Conservation (phyloP, 2,113 vertebrate genomes). For the Gymnocephalus cernua region DNA sequence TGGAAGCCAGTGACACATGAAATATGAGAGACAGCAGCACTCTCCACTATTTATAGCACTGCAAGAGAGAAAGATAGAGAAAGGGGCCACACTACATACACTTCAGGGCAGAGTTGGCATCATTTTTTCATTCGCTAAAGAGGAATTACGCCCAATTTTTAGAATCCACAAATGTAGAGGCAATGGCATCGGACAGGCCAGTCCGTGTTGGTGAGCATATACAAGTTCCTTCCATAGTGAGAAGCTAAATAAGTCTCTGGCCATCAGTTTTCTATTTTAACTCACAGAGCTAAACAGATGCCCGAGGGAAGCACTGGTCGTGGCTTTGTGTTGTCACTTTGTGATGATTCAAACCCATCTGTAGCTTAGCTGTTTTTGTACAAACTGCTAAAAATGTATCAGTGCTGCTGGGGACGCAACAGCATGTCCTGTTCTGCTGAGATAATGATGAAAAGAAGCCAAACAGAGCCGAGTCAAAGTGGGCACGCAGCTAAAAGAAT, state of each 20-base stretch:
- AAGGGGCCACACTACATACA: constrained; percentile 59
- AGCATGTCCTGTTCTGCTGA: constrained; percentile 56
- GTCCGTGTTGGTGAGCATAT: background rate
- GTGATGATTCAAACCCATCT: constrained; percentile 53
- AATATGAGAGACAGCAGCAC: constrained; percentile 84
- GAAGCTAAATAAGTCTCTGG: constrained; percentile 29
- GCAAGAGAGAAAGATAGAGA: constrained; percentile 62
- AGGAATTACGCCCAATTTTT: constrained; percentile 47
- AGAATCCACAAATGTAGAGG: constrained; percentile 31
- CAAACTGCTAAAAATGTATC: constrained; percentile 60
- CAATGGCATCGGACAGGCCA: constrained; percentile 19
- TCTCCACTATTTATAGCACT: constrained; percentile 80
- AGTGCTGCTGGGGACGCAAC: constrained; percentile 46
- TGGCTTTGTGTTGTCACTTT: constrained; percentile 49
- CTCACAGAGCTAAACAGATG: constrained; percentile 54
- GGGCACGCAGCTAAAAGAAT: constrained; percentile 13
- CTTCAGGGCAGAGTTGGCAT: constrained; percentile 67
- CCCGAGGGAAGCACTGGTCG: constrained; percentile 33
- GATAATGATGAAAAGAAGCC: constrained; percentile 48
- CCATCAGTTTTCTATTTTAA: constrained; percentile 23
- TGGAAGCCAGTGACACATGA: constrained; percentile 83
- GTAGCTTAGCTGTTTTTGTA: constrained; percentile 42
- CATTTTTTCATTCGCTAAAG: constrained; percentile 60
- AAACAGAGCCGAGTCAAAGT: constrained; percentile 32
- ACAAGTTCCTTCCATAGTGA: background rate